These are phyloP conservation scores for Orthonyx spaldingii DNA, from an alignment of 2,113 vertebrate genomes.

Conservation along the genomic window DNA sequence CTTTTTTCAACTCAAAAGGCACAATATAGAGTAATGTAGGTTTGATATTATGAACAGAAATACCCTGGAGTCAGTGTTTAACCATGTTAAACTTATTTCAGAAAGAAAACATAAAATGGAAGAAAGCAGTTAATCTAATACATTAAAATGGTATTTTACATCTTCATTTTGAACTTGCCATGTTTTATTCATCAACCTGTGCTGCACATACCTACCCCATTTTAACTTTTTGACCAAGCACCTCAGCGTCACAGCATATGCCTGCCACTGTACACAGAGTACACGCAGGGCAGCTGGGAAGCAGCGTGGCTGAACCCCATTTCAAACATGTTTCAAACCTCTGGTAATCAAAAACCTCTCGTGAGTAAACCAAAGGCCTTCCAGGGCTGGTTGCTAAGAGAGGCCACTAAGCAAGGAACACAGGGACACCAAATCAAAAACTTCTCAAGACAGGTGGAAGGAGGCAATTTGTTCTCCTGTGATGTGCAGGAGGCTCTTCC, in stretches of 20 bases:
- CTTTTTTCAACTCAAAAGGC: not conserved
- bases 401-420: not conserved
- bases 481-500: not conserved
- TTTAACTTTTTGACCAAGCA: not conserved
- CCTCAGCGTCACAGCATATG: not conserved
- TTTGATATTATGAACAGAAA: not conserved
- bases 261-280: not conserved
- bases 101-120: not conserved
- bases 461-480: not conserved
- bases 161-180: not conserved
- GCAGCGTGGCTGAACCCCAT: not conserved
- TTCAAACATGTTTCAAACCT: not conserved
- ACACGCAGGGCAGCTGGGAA: not conserved
- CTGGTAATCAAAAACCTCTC: not conserved
- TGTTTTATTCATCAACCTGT: not conserved
- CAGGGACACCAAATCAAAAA: not conserved
- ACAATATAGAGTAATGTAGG: not conserved
- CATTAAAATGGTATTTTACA: not conserved
- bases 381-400: not conserved
- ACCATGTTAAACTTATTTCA: not conserved
- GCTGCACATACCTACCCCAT: not conserved
- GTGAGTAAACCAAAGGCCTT: conserved; percentile 14
- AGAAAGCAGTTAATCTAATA: not conserved
- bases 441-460: not conserved
- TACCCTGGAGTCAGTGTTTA: not conserved